Evolutionary conservation across 2,113 vertebrate species (phyloP).

Genomic region (Macroglossus sobrinus): DNA sequence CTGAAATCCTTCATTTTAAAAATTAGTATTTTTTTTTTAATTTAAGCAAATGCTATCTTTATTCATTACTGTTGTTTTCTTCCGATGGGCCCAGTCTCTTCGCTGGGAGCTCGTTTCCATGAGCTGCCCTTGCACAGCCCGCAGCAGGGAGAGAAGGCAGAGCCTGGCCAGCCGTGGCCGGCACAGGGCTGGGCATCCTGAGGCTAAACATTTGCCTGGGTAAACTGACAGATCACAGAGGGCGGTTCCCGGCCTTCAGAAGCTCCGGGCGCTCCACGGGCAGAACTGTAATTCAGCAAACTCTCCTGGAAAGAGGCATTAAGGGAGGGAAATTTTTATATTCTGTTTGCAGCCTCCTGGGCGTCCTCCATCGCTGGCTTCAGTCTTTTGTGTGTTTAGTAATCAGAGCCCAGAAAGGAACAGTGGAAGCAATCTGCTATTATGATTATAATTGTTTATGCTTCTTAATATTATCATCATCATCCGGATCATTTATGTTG

Average conservation of each 20-base stretch:
- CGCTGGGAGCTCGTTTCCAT: too few relatives aligned
- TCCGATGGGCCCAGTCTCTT: not conserved
- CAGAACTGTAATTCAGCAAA: not conserved
- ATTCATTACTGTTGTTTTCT: not conserved
- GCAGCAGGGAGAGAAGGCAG: not conserved
- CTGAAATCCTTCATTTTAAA: not conserved
- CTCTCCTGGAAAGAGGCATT: not conserved
- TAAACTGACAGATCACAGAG: not conserved
- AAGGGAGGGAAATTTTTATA: not conserved
- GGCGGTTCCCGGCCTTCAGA: not conserved
- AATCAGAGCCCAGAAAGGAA: not conserved
- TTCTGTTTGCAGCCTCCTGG: not conserved
- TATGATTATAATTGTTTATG: not conserved
- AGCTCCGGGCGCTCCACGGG: not conserved
- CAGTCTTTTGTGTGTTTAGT: slow-evolving; percentile 25
- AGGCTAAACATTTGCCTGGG: rapidly evolving
- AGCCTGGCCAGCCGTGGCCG: rapidly evolving
- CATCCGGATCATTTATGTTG: slow-evolving; percentile 14
- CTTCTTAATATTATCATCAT: slow-evolving; percentile 40
- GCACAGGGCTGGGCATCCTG: not conserved
- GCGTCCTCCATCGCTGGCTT: not conserved
- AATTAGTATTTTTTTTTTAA: not conserved
- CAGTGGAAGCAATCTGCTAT: not conserved
- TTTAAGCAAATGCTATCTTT: not conserved
- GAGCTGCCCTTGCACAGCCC: not conserved